A percentile compares a stretch with the other conserved stretches of the same genome.
Conservation (phyloP, 2,113 vertebrate species). For the Ranitomeya variabilis region DNA sequence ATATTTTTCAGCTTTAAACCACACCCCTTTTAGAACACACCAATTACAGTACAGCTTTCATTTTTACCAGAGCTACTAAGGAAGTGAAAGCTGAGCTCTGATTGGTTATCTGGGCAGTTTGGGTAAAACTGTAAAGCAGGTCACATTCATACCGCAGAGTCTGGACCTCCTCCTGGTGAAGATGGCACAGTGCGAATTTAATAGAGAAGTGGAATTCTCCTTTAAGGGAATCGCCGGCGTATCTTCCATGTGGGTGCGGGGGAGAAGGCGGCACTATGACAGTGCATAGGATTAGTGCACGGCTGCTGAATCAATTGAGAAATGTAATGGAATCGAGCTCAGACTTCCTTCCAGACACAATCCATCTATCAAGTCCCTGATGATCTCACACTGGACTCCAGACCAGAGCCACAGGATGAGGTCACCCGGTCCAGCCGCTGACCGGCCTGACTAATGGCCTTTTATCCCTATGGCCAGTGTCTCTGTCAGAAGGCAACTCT, state of each 20-base stretch:
- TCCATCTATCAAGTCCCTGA: not conserved
- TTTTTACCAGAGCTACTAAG: not conserved
- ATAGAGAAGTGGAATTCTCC: not conserved
- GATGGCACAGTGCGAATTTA: not conserved
- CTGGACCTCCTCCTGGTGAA: not conserved
- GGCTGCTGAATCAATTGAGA: constrained; percentile 28
- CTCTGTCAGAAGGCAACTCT: not conserved
- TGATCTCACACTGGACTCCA: constrained; percentile 31
- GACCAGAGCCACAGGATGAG: not conserved
- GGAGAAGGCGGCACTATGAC: constrained; percentile 8
- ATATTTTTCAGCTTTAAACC: too few relatives aligned
- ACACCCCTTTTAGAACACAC: not conserved
- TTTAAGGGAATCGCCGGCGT: not conserved
- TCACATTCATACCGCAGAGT: not conserved
- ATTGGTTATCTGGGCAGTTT: too few relatives aligned
- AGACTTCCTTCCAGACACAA: constrained; percentile 31
- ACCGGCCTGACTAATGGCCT: not conserved
- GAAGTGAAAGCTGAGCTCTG: too few relatives aligned
- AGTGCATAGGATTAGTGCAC: constrained; percentile 2
- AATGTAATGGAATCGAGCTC: not conserved
- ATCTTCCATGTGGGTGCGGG: not conserved
- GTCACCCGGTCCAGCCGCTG: not conserved
- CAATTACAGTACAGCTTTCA: too few relatives aligned
- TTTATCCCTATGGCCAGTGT: not conserved
- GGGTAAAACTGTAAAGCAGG: not conserved